Conservation (phyloP, 2,888 invertebrate genomes). For the Sycophila texana region DNA sequence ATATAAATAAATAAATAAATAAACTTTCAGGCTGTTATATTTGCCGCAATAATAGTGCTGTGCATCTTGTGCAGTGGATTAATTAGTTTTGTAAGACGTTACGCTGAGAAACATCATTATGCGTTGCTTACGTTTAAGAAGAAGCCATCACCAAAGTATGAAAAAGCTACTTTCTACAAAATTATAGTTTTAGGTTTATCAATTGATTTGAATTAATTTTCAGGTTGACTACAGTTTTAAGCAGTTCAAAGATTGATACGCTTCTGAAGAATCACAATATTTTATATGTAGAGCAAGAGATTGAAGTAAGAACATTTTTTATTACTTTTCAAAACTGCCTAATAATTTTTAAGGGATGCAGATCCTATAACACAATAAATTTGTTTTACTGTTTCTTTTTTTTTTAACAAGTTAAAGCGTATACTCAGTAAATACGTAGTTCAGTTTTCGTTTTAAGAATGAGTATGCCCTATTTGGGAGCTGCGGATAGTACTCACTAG, state of each 20-base stretch:
- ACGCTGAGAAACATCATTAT: constrained; percentile 20
- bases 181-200: too few relatives aligned
- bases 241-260: constrained; percentile 50
- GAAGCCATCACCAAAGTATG: constrained; percentile 30
- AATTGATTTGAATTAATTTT: background rate
- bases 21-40: constrained; percentile 30
- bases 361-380: background rate
- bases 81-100: constrained; percentile 19
- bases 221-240: constrained; percentile 21
- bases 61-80: constrained; percentile 25
- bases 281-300: constrained; percentile 64
- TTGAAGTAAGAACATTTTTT: constrained; percentile 60
- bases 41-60: constrained; percentile 25
- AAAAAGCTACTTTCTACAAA: background rate
- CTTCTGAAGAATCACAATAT: constrained; percentile 65
- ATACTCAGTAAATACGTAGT: too few relatives aligned
- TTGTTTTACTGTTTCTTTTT: too few relatives aligned
- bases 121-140: constrained; percentile 20
- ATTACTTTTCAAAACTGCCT: background rate
- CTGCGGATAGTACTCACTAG: too few relatives aligned
- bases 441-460: too few relatives aligned
- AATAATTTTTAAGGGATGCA: background rate
- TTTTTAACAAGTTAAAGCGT: too few relatives aligned
- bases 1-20: too few relatives aligned
- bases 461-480: too few relatives aligned